These are phyloP conservation scores for Enteromius thamalakanensis DNA, from an alignment of 2,797 vertebrate genomes.

Conservation along the genomic window DNA sequence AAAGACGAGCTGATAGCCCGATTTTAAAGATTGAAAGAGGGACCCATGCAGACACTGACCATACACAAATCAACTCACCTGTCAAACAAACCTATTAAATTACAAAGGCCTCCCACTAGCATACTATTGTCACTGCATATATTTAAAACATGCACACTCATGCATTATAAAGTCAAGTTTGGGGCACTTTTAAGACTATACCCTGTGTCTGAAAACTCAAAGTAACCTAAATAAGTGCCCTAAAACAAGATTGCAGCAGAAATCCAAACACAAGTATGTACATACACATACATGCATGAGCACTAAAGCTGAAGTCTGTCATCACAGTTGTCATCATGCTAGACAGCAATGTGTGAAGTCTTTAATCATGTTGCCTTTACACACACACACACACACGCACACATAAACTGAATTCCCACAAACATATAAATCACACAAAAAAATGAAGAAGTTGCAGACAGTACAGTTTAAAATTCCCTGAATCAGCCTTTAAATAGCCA, in stretches of 20 bases:
- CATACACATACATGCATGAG: constrained; percentile 13
- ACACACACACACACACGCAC: constrained; percentile 9
- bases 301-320: constrained; percentile 35
- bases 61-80: constrained; percentile 45
- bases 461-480: background rate
- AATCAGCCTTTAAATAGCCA: background rate
- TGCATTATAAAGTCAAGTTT: background rate
- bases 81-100: constrained; percentile 58
- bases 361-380: constrained; percentile 53
- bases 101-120: constrained; percentile 34
- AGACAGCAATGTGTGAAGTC: constrained; percentile 42
- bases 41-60: constrained; percentile 24
- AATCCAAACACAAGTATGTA: constrained; percentile 5
- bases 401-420: background rate
- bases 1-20: constrained; percentile 47
- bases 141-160: constrained; percentile 43
- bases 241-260: background rate
- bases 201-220: background rate
- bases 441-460: background rate
- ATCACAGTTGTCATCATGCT: constrained; percentile 54
- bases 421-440: background rate
- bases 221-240: background rate
- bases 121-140: constrained; percentile 56
- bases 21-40: constrained; percentile 44
- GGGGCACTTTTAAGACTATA: background rate